phyloP scores from a whole-genome alignment of 2,888 invertebrate species.

The Parthenolecanium corni region DNA sequence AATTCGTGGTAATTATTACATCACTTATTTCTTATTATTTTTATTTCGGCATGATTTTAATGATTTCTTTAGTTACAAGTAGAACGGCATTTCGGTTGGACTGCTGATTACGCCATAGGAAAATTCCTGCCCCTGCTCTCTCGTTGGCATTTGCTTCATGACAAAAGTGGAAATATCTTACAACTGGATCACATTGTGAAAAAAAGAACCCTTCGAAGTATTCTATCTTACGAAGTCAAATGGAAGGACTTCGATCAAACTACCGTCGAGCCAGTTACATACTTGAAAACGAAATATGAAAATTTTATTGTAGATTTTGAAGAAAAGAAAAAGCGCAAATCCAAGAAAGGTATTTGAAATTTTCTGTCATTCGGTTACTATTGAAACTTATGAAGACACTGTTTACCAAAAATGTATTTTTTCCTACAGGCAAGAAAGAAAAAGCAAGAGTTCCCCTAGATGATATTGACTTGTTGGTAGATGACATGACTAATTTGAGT shows the following conservation, averaged over 20 bases:
- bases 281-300: conserved; percentile 52
- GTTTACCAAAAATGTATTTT: too few relatives aligned
- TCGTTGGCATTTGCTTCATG: conserved; percentile 58
- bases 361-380: too few relatives aligned
- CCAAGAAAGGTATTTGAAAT: background rate
- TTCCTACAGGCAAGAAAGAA: too few relatives aligned
- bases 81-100: conserved; percentile 56
- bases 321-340: conserved; percentile 42
- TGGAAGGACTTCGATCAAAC: conserved; percentile 48
- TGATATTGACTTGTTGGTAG: too few relatives aligned
- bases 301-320: conserved; percentile 49
- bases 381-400: too few relatives aligned
- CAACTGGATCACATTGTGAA: conserved; percentile 45
- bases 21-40: conserved; percentile 22
- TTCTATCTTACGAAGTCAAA: conserved; percentile 58
- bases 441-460: too few relatives aligned
- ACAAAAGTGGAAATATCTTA: conserved; percentile 37
- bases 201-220: conserved; percentile 45
- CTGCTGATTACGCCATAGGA: conserved; percentile 60
- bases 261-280: conserved; percentile 56
- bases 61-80: conserved; percentile 49
- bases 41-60: background rate
- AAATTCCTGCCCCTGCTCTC: conserved; percentile 65
- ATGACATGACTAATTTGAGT: too few relatives aligned
- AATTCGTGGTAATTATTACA: conserved; percentile 51